phyloP scores from a whole-genome alignment of 2,888 invertebrate genomes.

The Heliconius charithonia region DNA sequence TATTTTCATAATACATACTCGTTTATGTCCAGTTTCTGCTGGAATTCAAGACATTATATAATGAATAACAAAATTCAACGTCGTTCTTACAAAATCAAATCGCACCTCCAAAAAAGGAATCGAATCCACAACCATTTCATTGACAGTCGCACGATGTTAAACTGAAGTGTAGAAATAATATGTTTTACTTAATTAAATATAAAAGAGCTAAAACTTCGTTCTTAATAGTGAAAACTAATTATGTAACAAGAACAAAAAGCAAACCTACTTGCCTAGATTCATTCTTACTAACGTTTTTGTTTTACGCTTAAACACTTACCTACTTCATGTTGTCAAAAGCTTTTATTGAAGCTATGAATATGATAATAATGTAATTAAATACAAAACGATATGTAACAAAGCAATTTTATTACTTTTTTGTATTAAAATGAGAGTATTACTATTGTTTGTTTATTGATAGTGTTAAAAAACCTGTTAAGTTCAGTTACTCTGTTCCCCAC shows the following conservation, averaged over 20 bases:
- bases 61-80: too few species aligned
- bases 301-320: not conserved
- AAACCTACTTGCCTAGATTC: conserved; percentile 29
- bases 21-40: too few species aligned
- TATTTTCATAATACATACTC: too few species aligned
- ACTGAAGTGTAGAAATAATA: too few species aligned
- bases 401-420: not conserved
- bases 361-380: conserved; percentile 9
- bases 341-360: conserved; percentile 22
- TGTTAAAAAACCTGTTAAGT: too few species aligned
- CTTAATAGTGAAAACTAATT: not conserved
- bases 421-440: not conserved
- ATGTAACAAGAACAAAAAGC: conserved; percentile 14
- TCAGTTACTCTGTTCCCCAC: too few species aligned
- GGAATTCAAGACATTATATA: too few species aligned
- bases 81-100: too few species aligned
- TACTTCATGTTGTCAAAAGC: conserved; percentile 4
- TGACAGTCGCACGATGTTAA: too few species aligned
- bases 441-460: not conserved
- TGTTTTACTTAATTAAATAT: not conserved
- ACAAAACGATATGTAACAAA: not conserved
- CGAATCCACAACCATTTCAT: too few species aligned
- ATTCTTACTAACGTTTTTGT: not conserved
- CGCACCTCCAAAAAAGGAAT: too few species aligned
- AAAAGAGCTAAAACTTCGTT: not conserved